Conservation (phyloP, 2,888 invertebrate genomes). For the Catocala nupta region DNA sequence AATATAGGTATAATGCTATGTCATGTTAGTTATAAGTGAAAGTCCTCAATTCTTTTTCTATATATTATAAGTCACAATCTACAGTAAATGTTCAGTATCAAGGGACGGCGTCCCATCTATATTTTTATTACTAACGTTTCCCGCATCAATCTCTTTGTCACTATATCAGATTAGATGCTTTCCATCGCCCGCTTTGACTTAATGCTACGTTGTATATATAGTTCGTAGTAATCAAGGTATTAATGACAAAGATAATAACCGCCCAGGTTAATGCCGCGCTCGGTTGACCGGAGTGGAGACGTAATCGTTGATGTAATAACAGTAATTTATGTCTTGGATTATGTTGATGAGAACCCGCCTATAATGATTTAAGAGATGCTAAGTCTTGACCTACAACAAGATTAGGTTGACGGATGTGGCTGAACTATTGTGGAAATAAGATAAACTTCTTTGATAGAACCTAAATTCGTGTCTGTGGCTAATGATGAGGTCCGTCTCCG, state of each 20-base stretch:
- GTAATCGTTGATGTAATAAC: slow-evolving; percentile 51
- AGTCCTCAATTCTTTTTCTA: no score
- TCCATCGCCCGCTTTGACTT: slow-evolving; percentile 19
- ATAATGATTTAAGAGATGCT: slow-evolving; percentile 33
- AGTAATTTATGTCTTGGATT: slow-evolving; percentile 57
- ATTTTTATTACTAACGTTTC: no score
- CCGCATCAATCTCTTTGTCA: no score
- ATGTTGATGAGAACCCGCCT: slow-evolving; percentile 54
- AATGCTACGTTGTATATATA: slow-evolving; percentile 29
- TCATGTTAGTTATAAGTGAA: no score
- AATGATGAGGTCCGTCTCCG: no score
- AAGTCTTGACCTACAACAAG: slow-evolving; percentile 27
- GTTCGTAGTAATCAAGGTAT: slow-evolving; percentile 50
- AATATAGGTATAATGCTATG: no score
- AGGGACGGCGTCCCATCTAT: no score
- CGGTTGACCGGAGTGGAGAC: slow-evolving; percentile 30
- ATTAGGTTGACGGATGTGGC: background rate
- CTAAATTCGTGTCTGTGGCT: no score
- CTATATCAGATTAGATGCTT: background rate
- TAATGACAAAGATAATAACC: slow-evolving; percentile 54
- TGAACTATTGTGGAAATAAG: no score
- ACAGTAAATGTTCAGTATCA: no score
- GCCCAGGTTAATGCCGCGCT: slow-evolving; percentile 48
- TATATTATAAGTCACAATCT: no score
- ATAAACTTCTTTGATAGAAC: no score